Evolutionary conservation across 2,797 vertebrate genomes (phyloP).

Genomic region (Borostomias antarcticus): DNA sequence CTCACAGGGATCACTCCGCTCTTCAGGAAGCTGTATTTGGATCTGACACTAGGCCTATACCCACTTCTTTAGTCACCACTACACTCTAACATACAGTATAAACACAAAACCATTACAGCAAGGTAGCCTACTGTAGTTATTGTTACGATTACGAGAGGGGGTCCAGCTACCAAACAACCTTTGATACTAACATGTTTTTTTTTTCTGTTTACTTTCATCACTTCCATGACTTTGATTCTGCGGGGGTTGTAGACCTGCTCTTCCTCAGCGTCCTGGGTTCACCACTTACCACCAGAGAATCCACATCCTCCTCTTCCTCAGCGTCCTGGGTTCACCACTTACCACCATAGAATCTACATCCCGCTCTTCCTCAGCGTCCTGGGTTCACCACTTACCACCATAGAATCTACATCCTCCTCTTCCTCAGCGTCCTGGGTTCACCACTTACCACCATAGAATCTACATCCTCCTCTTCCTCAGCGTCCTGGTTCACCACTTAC

Average conservation of each 20-base stretch:
- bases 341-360: neutral
- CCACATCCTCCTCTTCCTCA: neutral
- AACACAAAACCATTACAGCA: neutral
- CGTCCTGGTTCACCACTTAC: neutral
- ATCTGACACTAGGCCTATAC: no score
- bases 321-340: neutral
- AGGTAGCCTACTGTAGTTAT: neutral
- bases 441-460: neutral
- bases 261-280: neutral
- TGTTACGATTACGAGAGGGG: no score
- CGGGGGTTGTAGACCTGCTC: neutral
- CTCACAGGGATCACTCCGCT: neutral
- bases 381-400: neutral
- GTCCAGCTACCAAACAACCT: no score
- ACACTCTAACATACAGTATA: no score
- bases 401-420: neutral
- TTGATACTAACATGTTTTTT: neutral
- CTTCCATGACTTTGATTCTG: neutral
- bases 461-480: neutral
- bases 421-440: neutral
- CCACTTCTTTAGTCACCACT: no score
- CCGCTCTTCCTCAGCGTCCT: neutral
- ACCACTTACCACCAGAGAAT: neutral
- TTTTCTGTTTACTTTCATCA: conserved; percentile 1
- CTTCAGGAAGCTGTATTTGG: neutral